These are phyloP conservation scores for Panagrolaimus sp. DNA, from an alignment of 1,140 invertebrate species.

Conservation along the genomic window DNA sequence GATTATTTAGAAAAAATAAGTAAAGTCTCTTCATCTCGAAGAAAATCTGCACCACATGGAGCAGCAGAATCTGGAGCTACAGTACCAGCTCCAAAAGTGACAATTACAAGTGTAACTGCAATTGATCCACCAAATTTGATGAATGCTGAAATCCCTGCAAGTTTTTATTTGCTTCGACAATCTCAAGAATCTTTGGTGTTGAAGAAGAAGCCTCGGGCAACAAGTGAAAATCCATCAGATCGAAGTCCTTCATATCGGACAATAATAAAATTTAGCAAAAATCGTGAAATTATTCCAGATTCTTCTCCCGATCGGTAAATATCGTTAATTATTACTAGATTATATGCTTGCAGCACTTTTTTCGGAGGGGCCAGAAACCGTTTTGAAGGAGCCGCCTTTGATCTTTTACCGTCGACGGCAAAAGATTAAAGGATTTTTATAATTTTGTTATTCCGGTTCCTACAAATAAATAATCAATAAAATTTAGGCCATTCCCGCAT, in stretches of 20 bases:
- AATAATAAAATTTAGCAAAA: slow-evolving; percentile 8
- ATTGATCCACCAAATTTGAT: neutral
- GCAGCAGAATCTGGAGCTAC: neutral
- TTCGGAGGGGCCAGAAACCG: too few species aligned
- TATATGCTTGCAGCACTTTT: too few species aligned
- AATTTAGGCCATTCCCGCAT: neutral
- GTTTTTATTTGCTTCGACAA: neutral
- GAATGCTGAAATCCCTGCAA: neutral
- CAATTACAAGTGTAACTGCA: neutral
- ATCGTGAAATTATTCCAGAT: neutral
- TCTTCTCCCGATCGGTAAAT: too few species aligned
- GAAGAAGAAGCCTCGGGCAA: neutral
- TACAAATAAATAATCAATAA: too few species aligned
- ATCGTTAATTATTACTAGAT: too few species aligned
- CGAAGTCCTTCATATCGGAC: neutral
- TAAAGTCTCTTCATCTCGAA: too few species aligned
- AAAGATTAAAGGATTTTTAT: too few species aligned
- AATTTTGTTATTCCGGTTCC: too few species aligned
- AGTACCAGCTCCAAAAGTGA: slow-evolving; percentile 11
- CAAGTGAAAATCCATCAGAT: neutral
- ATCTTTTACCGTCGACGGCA: too few species aligned
- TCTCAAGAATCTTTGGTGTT: neutral
- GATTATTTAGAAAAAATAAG: too few species aligned
- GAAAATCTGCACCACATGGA: neutral
- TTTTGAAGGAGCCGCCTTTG: too few species aligned